Percentiles rank a stretch among this genome's conserved stretches.
Conservation (phyloP, 2,888 invertebrate species). For the Synanthedon tipuliformis region DNA sequence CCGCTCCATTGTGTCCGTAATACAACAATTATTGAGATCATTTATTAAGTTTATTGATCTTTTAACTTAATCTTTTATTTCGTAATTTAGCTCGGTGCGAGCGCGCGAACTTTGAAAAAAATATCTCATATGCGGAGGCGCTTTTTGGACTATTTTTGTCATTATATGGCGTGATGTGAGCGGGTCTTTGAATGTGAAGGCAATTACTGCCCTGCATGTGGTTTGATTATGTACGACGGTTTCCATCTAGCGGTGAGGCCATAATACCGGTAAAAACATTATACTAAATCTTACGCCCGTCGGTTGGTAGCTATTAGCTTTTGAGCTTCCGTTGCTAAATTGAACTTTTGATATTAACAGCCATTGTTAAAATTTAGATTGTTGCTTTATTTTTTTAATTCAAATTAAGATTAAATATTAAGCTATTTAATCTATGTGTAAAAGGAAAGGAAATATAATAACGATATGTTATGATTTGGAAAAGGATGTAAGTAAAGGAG, state of each 20-base stretch:
- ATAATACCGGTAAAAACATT: slow-evolving; percentile 57
- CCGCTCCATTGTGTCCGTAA: slow-evolving; percentile 69
- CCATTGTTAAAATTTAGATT: slow-evolving; percentile 46
- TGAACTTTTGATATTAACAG: slow-evolving; percentile 46
- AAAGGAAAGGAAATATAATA: too few relatives aligned
- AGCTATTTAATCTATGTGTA: too few relatives aligned
- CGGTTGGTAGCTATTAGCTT: slow-evolving; percentile 27
- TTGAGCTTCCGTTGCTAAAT: slow-evolving; percentile 67
- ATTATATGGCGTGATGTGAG: slow-evolving; percentile 70
- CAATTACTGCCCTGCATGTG: slow-evolving; percentile 69
- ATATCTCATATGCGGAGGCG: slow-evolving; percentile 65
- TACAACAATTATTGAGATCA: slow-evolving; percentile 72
- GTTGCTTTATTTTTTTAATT: slow-evolving; percentile 19
- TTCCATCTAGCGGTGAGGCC: slow-evolving; percentile 57
- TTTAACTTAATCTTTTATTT: slow-evolving; percentile 71
- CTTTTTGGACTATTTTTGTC: slow-evolving; percentile 71
- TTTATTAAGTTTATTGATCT: slow-evolving; percentile 72
- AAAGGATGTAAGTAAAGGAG: too few relatives aligned
- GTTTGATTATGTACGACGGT: slow-evolving; percentile 63
- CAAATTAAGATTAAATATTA: slow-evolving; percentile 19
- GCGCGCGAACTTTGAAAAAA: slow-evolving; percentile 66
- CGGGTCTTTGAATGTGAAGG: slow-evolving; percentile 66
- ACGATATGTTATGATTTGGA: too few relatives aligned
- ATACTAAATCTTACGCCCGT: slow-evolving; percentile 41
- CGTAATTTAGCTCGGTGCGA: slow-evolving; percentile 66